Percentiles rank a stretch among this genome's conserved stretches.
Conservation (phyloP, 2,797 vertebrate species). For the Enteromius fasciolatus region DNA sequence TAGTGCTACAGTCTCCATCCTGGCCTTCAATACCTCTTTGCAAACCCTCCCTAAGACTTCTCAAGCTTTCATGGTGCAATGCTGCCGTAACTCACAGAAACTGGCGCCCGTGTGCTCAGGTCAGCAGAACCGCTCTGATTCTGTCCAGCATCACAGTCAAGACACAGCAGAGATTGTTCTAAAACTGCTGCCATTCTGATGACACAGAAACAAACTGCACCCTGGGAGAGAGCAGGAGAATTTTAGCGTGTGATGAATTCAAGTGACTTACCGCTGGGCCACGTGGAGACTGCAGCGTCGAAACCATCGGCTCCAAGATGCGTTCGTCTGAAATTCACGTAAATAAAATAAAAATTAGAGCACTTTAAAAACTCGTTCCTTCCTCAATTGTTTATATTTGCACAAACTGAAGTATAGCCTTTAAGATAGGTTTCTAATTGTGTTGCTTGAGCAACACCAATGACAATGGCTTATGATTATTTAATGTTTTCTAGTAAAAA, state of each 20-base stretch:
- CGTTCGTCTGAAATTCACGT: slow-evolving; percentile 65
- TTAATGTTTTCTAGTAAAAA: not conserved
- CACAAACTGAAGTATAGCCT: slow-evolving; percentile 19
- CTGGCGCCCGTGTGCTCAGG: not conserved
- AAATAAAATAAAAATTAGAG: slow-evolving; percentile 42
- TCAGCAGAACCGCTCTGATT: slow-evolving; percentile 27
- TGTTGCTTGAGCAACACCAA: not conserved
- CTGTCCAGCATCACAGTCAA: not conserved
- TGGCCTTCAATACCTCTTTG: slow-evolving; percentile 26
- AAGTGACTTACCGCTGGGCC: slow-evolving; percentile 85
- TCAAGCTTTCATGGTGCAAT: slow-evolving; percentile 51
- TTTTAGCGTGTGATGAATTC: not conserved
- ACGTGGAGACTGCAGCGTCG: slow-evolving; percentile 74
- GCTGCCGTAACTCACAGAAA: slow-evolving; percentile 49
- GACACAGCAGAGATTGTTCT: slow-evolving; percentile 15
- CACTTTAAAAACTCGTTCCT: not conserved
- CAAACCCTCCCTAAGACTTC: slow-evolving; percentile 3
- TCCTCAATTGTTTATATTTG: slow-evolving; percentile 10
- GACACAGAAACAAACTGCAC: slow-evolving; percentile 5
- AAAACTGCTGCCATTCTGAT: slow-evolving; percentile 22
- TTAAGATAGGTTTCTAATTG: not conserved
- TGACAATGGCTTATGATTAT: not conserved
- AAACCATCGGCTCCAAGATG: slow-evolving; percentile 33
- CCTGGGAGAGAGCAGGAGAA: slow-evolving; percentile 8
- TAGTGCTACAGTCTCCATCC: not conserved